Percentiles rank a stretch among this genome's conserved stretches.
Conservation (phyloP, 2,797 vertebrate species). For the Oryzias sinensis region DNA sequence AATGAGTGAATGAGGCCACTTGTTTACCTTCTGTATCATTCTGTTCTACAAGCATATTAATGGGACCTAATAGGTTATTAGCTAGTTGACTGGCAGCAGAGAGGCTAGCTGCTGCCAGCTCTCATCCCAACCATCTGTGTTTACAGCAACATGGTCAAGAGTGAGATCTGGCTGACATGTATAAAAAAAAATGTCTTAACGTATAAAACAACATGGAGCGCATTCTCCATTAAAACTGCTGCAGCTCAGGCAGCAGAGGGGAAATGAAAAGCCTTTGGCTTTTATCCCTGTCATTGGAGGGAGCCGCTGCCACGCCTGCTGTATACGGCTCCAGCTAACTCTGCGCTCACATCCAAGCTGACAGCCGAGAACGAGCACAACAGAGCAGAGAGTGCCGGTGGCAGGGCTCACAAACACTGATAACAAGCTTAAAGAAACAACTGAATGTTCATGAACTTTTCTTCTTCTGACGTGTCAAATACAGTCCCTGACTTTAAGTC, state of each 20-base stretch:
- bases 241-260: conserved; percentile 5
- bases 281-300: conserved; percentile 32
- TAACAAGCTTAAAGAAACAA: conserved; percentile 49
- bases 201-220: conserved; percentile 22
- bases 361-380: conserved; percentile 36
- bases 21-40: conserved; percentile 8
- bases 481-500: conserved; percentile 26
- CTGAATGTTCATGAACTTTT: conserved; percentile 29
- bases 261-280: conserved; percentile 11
- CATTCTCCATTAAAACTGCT: conserved; percentile 14
- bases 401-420: conserved; percentile 47
- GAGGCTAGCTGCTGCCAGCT: conserved; percentile 16
- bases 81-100: conserved; percentile 5
- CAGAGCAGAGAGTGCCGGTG: conserved; percentile 35
- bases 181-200: conserved; percentile 3
- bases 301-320: conserved; percentile 24
- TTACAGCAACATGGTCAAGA: conserved; percentile 16
- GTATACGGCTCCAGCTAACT: conserved; percentile 16
- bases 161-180: conserved; percentile 7
- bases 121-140: conserved; percentile 11
- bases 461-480: conserved; percentile 22
- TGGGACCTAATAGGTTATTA: conserved; percentile 28
- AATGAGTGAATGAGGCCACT: conserved; percentile 8
- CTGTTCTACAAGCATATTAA: conserved; percentile 8
- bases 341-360: conserved; percentile 20